Base-by-base conservation (phyloP, 2,888 invertebrate species). In the Acanthosepion lycidas region DNA sequence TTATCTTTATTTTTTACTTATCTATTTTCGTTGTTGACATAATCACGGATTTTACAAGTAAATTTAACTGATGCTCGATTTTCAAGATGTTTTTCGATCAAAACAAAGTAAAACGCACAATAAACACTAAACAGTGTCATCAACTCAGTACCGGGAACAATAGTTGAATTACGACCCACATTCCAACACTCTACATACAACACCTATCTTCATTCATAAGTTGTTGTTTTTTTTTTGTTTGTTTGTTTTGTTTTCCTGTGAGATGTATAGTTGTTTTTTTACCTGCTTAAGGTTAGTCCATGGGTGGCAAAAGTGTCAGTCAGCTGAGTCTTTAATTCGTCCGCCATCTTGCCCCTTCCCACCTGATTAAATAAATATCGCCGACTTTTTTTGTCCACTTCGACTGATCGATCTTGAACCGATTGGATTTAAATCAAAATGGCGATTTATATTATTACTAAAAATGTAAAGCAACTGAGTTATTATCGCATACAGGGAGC, bases 301-400 rank as follows among this genome's bases (percentile, higher is more conserved):
- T 78, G 78, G 78, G 9, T 78, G n/a, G 78, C 78, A 78, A 78
- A 78, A 78, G 78, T 33, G 12, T 78, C 78, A 78, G n/a, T 78
- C n/a, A 78, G 78, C 78, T 78, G 78, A 78, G n/a, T 78, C 78
- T 33, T 78, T 12, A 78, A 15, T 78, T 78, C 78, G 12, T 78
- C 78, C n/a, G 78, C 78, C 78, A 78, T 78, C 78, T 78, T 78
- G 78, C 78, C 78, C 78, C 78, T 78, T 78, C 78, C 78, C 78
- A 33, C 33, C 78, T 78, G 78, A 78, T 78, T 78, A 78, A 78
- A 78, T n/a, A 78, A 78, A 78, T 78, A 78, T 78, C 78, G 18
- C 15, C 78, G 78, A 78, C 78, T 18, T 33, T 78, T 78, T 78
- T 78, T 78, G 28, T 33, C 78, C n/a, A 78, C 78, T 78, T 78